phyloP scores from a whole-genome alignment of 2,797 vertebrate species.

The Tadarida brasiliensis region DNA sequence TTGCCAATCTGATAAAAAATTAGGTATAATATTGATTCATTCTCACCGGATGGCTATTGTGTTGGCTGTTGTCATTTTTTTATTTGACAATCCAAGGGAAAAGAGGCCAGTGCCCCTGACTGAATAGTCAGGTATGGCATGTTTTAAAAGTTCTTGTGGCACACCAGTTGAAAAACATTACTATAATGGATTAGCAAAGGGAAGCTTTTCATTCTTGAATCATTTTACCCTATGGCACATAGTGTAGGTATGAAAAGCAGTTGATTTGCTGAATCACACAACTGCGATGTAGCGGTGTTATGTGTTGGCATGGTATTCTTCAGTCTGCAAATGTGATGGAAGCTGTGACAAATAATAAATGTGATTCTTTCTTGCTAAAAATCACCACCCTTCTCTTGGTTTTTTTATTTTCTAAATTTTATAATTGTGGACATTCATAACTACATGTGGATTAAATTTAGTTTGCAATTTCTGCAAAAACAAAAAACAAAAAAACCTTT shows the following conservation, averaged over 20 bases:
- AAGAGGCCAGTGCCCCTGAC: background rate
- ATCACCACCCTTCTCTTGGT: background rate
- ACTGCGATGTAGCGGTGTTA: background rate
- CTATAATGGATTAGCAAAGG: background rate
- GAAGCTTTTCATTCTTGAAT: background rate
- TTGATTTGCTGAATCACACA: background rate
- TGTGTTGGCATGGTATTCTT: background rate
- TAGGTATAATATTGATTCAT: background rate
- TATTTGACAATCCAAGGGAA: background rate
- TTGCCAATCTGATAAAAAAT: background rate
- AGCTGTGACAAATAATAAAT: slow-evolving; percentile 14
- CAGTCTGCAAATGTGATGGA: background rate
- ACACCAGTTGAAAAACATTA: background rate
- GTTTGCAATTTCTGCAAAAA: slow-evolving; percentile 28
- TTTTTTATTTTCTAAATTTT: slow-evolving; percentile 27
- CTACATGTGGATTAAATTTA: slow-evolving; percentile 54
- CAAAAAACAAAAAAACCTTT: background rate
- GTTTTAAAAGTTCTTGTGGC: background rate
- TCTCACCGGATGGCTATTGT: background rate
- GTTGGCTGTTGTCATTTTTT: background rate
- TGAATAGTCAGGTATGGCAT: background rate
- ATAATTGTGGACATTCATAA: slow-evolving; percentile 1
- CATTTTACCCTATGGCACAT: background rate
- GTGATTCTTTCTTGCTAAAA: slow-evolving; percentile 13
- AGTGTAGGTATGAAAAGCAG: background rate